Base-by-base conservation (phyloP, 2,888 invertebrate genomes). In the Barypeithes pellucidus region DNA sequence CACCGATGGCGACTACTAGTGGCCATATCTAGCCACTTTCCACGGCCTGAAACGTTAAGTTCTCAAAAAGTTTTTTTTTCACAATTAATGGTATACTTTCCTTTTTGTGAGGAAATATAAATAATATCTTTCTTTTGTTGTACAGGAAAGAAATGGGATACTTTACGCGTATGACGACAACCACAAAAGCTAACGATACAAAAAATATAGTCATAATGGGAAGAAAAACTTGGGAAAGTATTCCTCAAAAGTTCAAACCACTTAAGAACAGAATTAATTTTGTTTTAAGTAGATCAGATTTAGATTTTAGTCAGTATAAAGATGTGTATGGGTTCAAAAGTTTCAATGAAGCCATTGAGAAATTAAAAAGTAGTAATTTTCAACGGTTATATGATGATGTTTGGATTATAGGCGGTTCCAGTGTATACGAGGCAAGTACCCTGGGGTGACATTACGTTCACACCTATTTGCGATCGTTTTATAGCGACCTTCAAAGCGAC, bases 181-280 rank as follows among this genome's bases (percentile, higher is more conserved):
- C 88, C n/a, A 92, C 93, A 0, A 83, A 84, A 0, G 89, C 93
- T 78, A 80, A 88, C 0, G 86, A 82, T 0, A 95, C 94, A 82
- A 89, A 90, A 79, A 99, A 99, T 87, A 95, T 93, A 0, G 96
- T 98, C 0, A 90, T 99, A 8, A 98, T 99, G 98, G 99, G 99
- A 0, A 88, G 96, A 39, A 92, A 90, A 79, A 98, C 98, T 0
- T 99, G 97, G 94, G 94, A 97, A 75, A 94, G 94, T 14, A 94
- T 99, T 75, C 99, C 99, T 0, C 85, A 87, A 20, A 78, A 79
- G 68, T 78, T 62, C 57, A 94, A 93, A 61, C 99, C 99, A 0
- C 85, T 99, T 24, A 77, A 84, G 0, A 86, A 89, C 8, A 88
- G 99, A 76, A 86, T 98, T 9, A 99, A 99, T 84, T 90, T 98